phyloP scores from a whole-genome alignment of 2,888 invertebrate species.

The Eremobia ochroleuca region DNA sequence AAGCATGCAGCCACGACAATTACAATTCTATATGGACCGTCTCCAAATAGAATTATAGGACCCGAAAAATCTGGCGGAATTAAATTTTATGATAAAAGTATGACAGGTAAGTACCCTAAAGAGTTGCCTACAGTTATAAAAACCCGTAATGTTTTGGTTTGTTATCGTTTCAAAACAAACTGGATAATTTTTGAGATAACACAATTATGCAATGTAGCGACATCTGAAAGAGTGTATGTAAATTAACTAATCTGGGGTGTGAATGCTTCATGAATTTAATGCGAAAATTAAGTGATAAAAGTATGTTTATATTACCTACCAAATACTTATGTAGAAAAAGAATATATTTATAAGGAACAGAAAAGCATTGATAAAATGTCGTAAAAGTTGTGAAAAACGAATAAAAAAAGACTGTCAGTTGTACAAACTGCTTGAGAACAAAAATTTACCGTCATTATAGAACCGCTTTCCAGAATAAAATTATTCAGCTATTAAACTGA shows the following conservation, averaged over 20 bases:
- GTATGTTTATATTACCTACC: too few relatives aligned
- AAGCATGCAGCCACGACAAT: constrained; percentile 36
- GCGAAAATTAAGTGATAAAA: neutral
- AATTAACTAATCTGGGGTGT: constrained; percentile 4
- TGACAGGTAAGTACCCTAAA: constrained; percentile 29
- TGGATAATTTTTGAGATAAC: constrained; percentile 46
- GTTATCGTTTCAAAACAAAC: constrained; percentile 49
- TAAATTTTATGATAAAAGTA: constrained; percentile 30
- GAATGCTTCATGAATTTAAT: constrained; percentile 11
- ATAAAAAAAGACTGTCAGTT: neutral
- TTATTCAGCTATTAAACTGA: constrained; percentile 17
- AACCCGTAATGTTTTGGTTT: constrained; percentile 43
- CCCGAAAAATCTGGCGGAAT: constrained; percentile 36
- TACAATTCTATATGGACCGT: constrained; percentile 27
- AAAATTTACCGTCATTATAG: neutral
- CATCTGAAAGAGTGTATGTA: constrained; percentile 26
- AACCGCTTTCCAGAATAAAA: too few relatives aligned
- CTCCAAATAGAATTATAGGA: constrained; percentile 21
- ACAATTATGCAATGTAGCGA: constrained; percentile 36
- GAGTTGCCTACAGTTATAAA: constrained; percentile 13
- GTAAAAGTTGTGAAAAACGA: neutral
- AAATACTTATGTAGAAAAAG: neutral
- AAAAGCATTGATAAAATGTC: neutral
- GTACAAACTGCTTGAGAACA: neutral
- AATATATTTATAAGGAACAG: neutral